Conservation (phyloP, 2,113 vertebrate species). For the Mormoops blainvillei region DNA sequence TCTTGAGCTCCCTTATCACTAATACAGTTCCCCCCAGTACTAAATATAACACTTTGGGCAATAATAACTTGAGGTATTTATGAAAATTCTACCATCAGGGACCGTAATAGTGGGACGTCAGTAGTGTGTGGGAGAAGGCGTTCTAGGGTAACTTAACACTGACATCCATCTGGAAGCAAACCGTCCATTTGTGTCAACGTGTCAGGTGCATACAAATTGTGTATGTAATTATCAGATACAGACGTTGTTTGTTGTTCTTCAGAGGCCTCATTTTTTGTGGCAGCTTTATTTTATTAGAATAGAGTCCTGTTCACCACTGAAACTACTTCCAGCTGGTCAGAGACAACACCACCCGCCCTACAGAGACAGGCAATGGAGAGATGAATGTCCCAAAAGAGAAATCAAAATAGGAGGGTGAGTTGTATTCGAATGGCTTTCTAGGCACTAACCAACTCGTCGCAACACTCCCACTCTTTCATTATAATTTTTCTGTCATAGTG, state of each 20-base stretch:
- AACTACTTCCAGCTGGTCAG: constrained; percentile 62
- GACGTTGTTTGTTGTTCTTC: constrained; percentile 76
- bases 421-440: constrained; percentile 48
- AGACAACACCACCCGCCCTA: constrained; percentile 36
- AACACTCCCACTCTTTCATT: neutral
- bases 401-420: constrained; percentile 33
- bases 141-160: neutral
- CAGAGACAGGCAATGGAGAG: constrained; percentile 59
- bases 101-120: neutral
- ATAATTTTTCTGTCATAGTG: neutral
- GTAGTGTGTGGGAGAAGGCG: neutral
- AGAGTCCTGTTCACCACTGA: constrained; percentile 48
- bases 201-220: constrained; percentile 40
- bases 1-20: too few species aligned
- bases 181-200: constrained; percentile 59
- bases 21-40: neutral
- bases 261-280: constrained; percentile 66
- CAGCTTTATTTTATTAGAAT: constrained; percentile 74
- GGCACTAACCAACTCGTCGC: neutral
- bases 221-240: constrained; percentile 74
- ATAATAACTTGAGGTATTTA: neutral
- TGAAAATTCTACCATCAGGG: neutral
- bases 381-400: constrained; percentile 40
- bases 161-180: constrained; percentile 72
- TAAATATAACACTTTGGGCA: neutral